Conservation (phyloP, 1,140 invertebrate species). For the Watersipora subatra region DNA sequence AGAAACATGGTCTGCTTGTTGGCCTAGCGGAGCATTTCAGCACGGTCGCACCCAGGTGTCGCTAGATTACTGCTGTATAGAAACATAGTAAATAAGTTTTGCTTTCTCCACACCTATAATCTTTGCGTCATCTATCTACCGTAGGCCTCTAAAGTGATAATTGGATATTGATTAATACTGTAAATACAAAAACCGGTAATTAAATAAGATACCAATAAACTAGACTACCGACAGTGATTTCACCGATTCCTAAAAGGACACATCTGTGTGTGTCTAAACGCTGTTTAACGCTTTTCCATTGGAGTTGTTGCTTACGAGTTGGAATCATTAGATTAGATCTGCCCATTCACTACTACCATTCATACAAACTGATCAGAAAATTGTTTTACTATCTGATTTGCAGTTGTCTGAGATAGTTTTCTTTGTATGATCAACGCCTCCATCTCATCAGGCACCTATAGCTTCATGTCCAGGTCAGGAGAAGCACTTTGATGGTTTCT, state of each 20-base stretch:
- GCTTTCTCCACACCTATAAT: constrained; percentile 1
- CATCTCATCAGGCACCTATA: constrained; percentile 11
- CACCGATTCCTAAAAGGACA: not conserved
- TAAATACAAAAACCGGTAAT: too few species aligned
- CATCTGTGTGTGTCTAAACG: not conserved
- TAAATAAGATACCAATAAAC: too few species aligned
- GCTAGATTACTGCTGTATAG: too few species aligned
- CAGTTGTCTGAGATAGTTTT: constrained; percentile 14
- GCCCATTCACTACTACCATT: too few species aligned
- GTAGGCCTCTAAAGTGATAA: not conserved
- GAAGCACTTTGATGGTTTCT: constrained; percentile 11
- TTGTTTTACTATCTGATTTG: constrained; percentile 5
- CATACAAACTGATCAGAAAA: too few species aligned
- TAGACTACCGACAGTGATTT: not conserved
- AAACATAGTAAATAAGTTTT: too few species aligned
- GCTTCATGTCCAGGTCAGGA: constrained; percentile 11
- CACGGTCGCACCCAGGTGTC: not conserved
- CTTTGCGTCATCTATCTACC: not conserved
- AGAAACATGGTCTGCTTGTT: too few species aligned
- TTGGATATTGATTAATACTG: too few species aligned
- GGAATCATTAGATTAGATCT: constrained; percentile 1
- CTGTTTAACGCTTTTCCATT: not conserved
- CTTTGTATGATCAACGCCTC: constrained; percentile 10
- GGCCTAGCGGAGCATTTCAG: too few species aligned
- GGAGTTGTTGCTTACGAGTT: not conserved